Evolutionary conservation across 2,113 vertebrate genomes (phyloP).

Genomic region (Eira barbara): DNA sequence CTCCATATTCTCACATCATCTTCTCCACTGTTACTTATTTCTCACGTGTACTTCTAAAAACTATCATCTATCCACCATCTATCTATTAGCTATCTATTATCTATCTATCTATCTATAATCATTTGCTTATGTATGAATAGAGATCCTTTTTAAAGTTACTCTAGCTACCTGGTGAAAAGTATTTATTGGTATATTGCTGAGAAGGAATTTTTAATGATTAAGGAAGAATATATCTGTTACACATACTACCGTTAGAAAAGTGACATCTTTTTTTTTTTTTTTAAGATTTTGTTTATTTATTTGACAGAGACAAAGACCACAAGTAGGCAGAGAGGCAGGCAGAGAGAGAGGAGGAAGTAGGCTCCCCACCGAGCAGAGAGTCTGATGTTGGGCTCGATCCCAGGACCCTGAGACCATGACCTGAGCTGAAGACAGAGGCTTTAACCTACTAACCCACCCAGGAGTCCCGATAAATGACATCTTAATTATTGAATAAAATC

Average conservation of each 20-base stretch:
- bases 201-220: background rate
- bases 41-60: background rate
- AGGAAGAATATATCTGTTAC: background rate
- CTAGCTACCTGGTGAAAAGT: background rate
- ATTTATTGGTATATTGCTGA: background rate
- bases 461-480: background rate
- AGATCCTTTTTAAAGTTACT: background rate
- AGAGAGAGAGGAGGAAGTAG: too few relatives aligned
- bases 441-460: too few relatives aligned
- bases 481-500: background rate
- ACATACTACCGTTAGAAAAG: background rate
- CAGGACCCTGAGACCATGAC: too few relatives aligned
- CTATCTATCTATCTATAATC: background rate
- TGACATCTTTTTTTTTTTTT: background rate
- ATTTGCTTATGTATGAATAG: background rate
- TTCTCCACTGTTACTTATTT: background rate
- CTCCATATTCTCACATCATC: background rate
- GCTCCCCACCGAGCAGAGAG: too few relatives aligned
- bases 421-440: too few relatives aligned
- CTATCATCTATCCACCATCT: background rate
- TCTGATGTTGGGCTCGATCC: too few relatives aligned
- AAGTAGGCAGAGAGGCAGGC: too few relatives aligned
- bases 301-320: too few relatives aligned
- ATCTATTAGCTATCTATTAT: background rate
- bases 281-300: too few relatives aligned